These are phyloP conservation scores for Muschampia plurimacula DNA, from an alignment of 2,888 invertebrate genomes.

Conservation along the genomic window DNA sequence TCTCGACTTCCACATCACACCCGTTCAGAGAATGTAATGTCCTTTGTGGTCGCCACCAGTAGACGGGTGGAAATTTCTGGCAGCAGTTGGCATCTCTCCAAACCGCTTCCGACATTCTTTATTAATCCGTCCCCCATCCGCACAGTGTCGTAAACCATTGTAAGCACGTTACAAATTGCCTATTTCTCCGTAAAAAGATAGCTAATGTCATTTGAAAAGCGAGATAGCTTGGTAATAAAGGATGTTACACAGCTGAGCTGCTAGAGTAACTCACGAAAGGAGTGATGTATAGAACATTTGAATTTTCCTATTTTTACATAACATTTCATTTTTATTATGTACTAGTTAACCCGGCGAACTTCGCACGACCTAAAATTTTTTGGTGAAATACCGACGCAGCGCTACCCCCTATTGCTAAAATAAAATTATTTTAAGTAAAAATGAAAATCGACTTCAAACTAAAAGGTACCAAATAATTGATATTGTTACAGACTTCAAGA, in stretches of 20 bases:
- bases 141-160: conserved; percentile 4
- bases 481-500: too few relatives aligned
- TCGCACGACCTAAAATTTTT: too few relatives aligned
- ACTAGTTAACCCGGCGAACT: too few relatives aligned
- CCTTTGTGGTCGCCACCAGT: conserved; percentile 7
- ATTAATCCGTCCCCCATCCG: conserved; percentile 10
- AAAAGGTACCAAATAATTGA: too few relatives aligned
- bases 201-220: background rate
- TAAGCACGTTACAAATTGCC: conserved; percentile 14
- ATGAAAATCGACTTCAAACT: too few relatives aligned
- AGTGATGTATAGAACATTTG: too few relatives aligned
- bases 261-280: too few relatives aligned
- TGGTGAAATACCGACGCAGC: too few relatives aligned
- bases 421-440: too few relatives aligned
- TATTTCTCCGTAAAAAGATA: conserved; percentile 13
- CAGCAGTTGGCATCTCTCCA: conserved; percentile 19
- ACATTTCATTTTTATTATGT: too few relatives aligned
- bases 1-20: background rate
- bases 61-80: conserved; percentile 5
- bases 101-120: conserved; percentile 18
- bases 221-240: background rate
- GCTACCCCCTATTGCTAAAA: too few relatives aligned
- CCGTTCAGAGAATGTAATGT: conserved; percentile 1
- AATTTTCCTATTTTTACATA: too few relatives aligned
- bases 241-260: background rate